Conservation (phyloP, 1,140 invertebrate genomes). For the Panulirus ornatus region DNA sequence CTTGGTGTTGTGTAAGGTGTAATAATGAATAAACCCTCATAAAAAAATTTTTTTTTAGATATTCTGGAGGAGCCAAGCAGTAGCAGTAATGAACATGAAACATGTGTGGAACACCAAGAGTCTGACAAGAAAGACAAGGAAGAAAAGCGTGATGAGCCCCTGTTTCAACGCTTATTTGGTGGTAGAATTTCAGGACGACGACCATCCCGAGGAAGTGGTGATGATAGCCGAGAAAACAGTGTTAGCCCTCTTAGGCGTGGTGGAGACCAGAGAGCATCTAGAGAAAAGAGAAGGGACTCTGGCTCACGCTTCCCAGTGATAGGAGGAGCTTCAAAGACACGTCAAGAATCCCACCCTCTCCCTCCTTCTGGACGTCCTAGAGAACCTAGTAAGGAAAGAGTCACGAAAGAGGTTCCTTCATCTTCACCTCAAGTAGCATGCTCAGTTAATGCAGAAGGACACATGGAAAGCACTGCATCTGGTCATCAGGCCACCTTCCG, state of each 20-base stretch:
- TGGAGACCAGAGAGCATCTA: slow-evolving; percentile 59
- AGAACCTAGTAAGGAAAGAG: slow-evolving; percentile 55
- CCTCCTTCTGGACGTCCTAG: slow-evolving; percentile 55
- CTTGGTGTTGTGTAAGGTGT: no score
- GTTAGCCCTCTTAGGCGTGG: slow-evolving; percentile 62
- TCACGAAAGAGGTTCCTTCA: slow-evolving; percentile 1
- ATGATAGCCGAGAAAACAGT: slow-evolving; percentile 63
- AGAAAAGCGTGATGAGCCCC: slow-evolving; percentile 67
- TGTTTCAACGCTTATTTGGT: slow-evolving; percentile 68
- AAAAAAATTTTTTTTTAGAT: neutral
- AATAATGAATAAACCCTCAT: no score
- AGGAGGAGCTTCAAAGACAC: slow-evolving; percentile 25
- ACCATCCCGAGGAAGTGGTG: slow-evolving; percentile 61
- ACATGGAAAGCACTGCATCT: slow-evolving; percentile 19
- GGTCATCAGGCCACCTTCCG: slow-evolving; percentile 7
- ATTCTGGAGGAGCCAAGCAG: neutral
- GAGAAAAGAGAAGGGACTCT: slow-evolving; percentile 56
- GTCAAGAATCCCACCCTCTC: slow-evolving; percentile 53
- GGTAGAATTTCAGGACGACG: slow-evolving; percentile 63
- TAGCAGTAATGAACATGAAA: neutral
- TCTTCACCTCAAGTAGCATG: slow-evolving; percentile 24
- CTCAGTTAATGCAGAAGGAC: slow-evolving; percentile 47
- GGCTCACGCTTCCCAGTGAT: slow-evolving; percentile 51
- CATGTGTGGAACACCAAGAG: neutral
- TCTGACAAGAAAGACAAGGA: slow-evolving; percentile 17